These are phyloP conservation scores for Brachylomia viminalis DNA, from an alignment of 2,888 invertebrate genomes.

Conservation along the genomic window DNA sequence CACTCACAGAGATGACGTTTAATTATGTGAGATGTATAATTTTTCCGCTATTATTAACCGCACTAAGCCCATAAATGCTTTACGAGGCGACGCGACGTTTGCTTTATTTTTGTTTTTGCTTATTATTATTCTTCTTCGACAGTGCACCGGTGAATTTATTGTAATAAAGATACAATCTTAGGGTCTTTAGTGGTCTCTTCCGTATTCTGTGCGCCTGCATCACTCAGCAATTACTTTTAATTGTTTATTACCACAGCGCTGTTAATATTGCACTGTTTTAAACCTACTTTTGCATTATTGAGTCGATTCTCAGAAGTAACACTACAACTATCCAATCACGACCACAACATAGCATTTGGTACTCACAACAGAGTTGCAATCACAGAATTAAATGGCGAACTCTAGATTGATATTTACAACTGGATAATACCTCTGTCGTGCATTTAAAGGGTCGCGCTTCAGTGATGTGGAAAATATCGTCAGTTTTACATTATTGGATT, in stretches of 20 bases:
- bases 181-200: slow-evolving; percentile 55
- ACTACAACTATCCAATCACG: slow-evolving; percentile 37
- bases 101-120: slow-evolving; percentile 37
- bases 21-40: slow-evolving; percentile 60
- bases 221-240: slow-evolving; percentile 45
- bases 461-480: slow-evolving; percentile 67
- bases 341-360: slow-evolving; percentile 39
- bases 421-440: slow-evolving; percentile 38
- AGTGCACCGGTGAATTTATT: slow-evolving; percentile 43
- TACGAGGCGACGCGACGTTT: slow-evolving; percentile 23
- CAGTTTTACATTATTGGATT: slow-evolving; percentile 60
- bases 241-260: slow-evolving; percentile 51
- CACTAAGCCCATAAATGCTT: slow-evolving; percentile 23
- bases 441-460: slow-evolving; percentile 62
- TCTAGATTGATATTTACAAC: slow-evolving; percentile 44
- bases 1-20: slow-evolving; percentile 58
- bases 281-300: slow-evolving; percentile 47
- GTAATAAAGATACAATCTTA: slow-evolving; percentile 61
- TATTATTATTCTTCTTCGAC: slow-evolving; percentile 40
- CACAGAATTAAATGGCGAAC: slow-evolving; percentile 36
- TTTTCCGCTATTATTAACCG: slow-evolving; percentile 49
- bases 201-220: slow-evolving; percentile 55
- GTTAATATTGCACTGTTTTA: slow-evolving; percentile 52
- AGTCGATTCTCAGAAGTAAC: slow-evolving; percentile 44
- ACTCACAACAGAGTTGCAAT: slow-evolving; percentile 36